Conservation (phyloP, 2,113 vertebrate species). For the Lanius collurio region DNA sequence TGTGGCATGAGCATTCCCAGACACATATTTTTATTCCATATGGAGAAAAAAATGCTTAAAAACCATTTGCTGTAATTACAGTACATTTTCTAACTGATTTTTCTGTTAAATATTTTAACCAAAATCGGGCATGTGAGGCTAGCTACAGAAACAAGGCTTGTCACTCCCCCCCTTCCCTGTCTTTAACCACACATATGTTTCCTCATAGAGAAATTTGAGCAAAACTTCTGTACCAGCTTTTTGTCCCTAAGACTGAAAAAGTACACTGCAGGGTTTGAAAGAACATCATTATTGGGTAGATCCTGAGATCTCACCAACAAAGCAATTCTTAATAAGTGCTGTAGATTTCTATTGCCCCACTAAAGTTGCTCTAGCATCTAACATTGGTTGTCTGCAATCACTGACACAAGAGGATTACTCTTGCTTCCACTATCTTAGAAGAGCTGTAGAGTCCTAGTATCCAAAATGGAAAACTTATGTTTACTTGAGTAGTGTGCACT, state of each 20-base stretch:
- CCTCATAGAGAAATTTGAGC: neutral
- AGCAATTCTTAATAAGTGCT: neutral
- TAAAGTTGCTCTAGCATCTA: neutral
- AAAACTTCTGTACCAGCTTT: neutral
- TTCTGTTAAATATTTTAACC: conserved; percentile 20
- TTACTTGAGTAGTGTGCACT: neutral
- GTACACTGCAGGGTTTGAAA: neutral
- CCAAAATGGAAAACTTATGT: neutral
- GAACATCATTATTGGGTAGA: neutral
- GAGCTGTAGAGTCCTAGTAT: neutral
- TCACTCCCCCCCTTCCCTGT: neutral
- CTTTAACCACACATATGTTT: neutral
- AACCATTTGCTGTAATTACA: neutral
- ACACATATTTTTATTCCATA: conserved; percentile 26
- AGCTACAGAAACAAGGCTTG: neutral
- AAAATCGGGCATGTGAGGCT: neutral
- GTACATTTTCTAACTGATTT: conserved; percentile 15
- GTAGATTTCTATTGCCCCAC: neutral
- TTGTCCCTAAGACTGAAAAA: neutral
- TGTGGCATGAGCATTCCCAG: conserved; percentile 32
- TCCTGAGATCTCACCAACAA: neutral
- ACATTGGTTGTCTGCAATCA: neutral
- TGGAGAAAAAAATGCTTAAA: conserved; percentile 1
- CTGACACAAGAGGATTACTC: neutral
- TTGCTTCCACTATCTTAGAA: neutral